These are phyloP conservation scores for Muricea muricata DNA, from an alignment of 92 coral and sea anemone genomes.

Conservation along the genomic window DNA sequence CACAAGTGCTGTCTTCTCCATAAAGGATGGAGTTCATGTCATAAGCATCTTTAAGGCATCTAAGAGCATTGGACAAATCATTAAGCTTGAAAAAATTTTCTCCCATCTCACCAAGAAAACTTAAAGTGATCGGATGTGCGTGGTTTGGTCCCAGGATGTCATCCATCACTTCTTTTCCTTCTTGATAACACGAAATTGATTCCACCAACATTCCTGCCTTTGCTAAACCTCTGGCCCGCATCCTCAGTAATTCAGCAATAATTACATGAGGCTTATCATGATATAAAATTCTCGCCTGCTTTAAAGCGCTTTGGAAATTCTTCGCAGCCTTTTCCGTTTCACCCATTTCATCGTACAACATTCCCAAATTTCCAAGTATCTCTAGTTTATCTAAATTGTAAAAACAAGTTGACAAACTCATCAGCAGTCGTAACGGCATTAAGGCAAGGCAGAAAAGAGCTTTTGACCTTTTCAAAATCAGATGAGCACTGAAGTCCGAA, in stretches of 20 bases:
- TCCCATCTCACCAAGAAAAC: not conserved
- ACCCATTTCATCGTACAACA: not conserved
- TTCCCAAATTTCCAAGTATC: not conserved
- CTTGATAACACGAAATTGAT: not conserved
- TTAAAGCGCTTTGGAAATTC: not conserved
- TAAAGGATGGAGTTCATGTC: not conserved
- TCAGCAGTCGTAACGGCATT: not conserved
- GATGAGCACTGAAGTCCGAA: too few relatives aligned
- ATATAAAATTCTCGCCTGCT: not conserved
- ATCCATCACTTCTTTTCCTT: conserved; percentile 13
- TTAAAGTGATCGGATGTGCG: not conserved
- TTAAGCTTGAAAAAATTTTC: not conserved
- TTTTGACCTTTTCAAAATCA: too few relatives aligned
- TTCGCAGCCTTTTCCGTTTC: not conserved
- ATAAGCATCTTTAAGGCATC: not conserved
- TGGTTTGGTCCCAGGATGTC: not conserved
- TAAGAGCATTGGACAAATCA: not conserved
- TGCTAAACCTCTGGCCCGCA: not conserved
- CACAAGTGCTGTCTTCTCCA: not conserved
- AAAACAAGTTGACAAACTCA: not conserved
- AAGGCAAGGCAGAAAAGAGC: too few relatives aligned
- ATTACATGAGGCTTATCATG: conserved; percentile 5
- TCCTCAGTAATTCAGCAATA: not conserved
- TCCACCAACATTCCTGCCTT: not conserved
- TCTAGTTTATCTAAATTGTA: not conserved